Conservation (phyloP, 2,888 invertebrate species). For the Hipparchia sbordonii region DNA sequence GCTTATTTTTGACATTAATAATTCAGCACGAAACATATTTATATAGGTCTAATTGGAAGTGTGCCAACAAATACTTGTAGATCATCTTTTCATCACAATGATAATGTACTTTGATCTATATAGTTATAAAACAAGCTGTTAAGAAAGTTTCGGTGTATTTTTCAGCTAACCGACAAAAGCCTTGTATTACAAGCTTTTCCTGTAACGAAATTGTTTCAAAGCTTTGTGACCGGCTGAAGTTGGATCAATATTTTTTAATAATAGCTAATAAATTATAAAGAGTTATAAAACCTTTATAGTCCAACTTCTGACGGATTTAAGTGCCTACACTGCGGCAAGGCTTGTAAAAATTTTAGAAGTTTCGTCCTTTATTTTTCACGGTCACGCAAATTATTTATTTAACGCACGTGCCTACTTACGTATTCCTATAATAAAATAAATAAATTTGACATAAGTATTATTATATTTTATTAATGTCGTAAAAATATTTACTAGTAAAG, state of each 20-base stretch:
- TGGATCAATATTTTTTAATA: background rate
- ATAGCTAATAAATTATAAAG: constrained; percentile 6
- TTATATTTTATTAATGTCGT: background rate
- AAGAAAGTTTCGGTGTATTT: background rate
- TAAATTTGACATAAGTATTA: background rate
- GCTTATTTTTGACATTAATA: constrained; percentile 45
- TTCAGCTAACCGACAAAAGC: background rate
- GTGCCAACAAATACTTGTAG: constrained; percentile 44
- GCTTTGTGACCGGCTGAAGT: background rate
- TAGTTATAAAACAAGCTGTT: background rate
- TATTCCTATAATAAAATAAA: background rate
- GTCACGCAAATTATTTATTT: background rate
- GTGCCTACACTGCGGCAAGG: constrained; percentile 1
- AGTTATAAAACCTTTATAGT: background rate
- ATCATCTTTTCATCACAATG: constrained; percentile 47
- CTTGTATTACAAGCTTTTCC: background rate
- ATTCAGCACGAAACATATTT: constrained; percentile 41
- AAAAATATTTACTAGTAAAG: background rate
- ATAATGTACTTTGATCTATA: constrained; percentile 38
- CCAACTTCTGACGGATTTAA: background rate
- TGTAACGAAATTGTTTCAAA: background rate
- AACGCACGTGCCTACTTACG: background rate
- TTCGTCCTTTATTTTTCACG: constrained; percentile 6
- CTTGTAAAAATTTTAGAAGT: constrained; percentile 1
- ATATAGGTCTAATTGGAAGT: constrained; percentile 42